phyloP scores from a whole-genome alignment of 2,888 invertebrate species.

The Drosophila koepferae region DNA sequence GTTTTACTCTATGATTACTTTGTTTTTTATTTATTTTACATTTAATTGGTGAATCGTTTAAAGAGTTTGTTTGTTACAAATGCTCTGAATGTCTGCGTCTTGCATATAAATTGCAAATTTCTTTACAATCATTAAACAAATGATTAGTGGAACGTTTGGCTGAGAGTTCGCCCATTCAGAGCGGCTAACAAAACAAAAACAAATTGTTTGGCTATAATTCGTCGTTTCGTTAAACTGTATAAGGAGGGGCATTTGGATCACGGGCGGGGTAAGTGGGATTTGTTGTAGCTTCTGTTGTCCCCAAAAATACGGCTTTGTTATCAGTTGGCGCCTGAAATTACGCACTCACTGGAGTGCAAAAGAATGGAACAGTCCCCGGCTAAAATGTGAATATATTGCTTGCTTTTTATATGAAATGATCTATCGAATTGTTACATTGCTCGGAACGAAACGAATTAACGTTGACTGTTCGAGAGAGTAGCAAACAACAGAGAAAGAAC shows the following conservation, averaged over 20 bases:
- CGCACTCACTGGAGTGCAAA: conserved; percentile 64
- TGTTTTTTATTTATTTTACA: background rate
- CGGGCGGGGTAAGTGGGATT: background rate
- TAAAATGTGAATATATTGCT: conserved; percentile 29
- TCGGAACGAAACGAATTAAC: conserved; percentile 12
- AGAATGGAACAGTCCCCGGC: conserved; percentile 35
- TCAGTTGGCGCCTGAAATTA: conserved; percentile 46
- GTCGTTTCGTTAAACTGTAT: conserved; percentile 19
- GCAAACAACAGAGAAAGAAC: background rate
- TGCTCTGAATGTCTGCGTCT: conserved; percentile 7
- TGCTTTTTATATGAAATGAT: conserved; percentile 35
- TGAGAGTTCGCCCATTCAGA: background rate
- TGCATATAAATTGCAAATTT: conserved; percentile 63
- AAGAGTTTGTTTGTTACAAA: conserved; percentile 31
- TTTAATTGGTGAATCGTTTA: conserved; percentile 13
- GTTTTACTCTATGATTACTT: conserved; percentile 12
- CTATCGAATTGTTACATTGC: conserved; percentile 25
- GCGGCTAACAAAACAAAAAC: conserved; percentile 21
- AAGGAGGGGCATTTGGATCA: background rate
- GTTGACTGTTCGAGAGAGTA: background rate
- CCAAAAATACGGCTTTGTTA: conserved; percentile 37
- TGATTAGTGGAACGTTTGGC: conserved; percentile 59
- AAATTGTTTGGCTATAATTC: conserved; percentile 57
- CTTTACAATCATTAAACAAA: conserved; percentile 63
- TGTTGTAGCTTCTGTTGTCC: conserved; percentile 27